Evolutionary conservation across 2,797 vertebrate species (phyloP).

Genomic region (Neosalanx taihuensis): DNA sequence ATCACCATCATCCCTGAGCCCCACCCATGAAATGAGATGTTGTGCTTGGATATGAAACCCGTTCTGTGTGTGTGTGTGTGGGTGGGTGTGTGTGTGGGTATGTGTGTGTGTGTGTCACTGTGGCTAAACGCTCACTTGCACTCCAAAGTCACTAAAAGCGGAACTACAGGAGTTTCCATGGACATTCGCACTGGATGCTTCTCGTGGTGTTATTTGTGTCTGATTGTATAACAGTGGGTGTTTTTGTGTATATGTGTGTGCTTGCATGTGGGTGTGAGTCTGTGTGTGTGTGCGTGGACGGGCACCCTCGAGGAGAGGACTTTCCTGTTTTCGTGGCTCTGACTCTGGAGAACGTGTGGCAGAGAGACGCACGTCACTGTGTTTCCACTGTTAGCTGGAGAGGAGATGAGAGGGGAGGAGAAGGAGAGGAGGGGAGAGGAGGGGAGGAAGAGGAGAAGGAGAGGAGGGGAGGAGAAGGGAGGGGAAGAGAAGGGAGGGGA

Average conservation of each 20-base stretch:
- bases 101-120: constrained; percentile 7
- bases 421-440: not conserved
- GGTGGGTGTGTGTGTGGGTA: constrained; percentile 13
- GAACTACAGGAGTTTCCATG: constrained; percentile 60
- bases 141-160: constrained; percentile 47
- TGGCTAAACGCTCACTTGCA: constrained; percentile 18
- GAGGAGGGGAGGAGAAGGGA: too few species aligned
- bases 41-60: constrained; percentile 50
- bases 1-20: constrained; percentile 44
- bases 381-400: constrained; percentile 37
- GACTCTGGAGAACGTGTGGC: constrained; percentile 9
- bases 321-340: constrained; percentile 17
- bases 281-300: constrained; percentile 15
- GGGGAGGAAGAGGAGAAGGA: too few species aligned
- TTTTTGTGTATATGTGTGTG: constrained; percentile 21
- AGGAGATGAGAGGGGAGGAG: not conserved
- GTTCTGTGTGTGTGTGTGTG: constrained; percentile 24
- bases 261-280: constrained; percentile 14
- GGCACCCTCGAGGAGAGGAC: constrained; percentile 14
- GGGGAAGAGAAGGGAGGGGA: too few species aligned
- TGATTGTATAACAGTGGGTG: constrained; percentile 43
- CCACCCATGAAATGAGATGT: constrained; percentile 51
- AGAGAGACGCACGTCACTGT: constrained; percentile 19
- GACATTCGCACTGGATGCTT: constrained; percentile 52
- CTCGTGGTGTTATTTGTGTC: constrained; percentile 54